Conservation (phyloP, 2,113 vertebrate genomes). For the Odontesthes bonariensis region DNA sequence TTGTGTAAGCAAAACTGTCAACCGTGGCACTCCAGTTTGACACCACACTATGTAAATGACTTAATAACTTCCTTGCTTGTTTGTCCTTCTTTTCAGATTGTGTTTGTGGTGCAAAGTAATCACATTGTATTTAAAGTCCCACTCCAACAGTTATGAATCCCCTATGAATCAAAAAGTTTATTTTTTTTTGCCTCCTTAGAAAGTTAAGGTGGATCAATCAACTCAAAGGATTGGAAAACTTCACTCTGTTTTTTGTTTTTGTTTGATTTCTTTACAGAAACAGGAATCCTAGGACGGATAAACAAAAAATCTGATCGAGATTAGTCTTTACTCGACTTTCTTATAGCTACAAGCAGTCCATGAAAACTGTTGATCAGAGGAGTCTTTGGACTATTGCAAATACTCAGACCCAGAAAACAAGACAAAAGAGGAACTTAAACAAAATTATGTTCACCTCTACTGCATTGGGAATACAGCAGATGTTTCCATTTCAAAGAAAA, state of each 20-base stretch:
- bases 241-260: not conserved
- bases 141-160: too few relatives aligned
- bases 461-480: conserved; percentile 11
- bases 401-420: not conserved
- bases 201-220: too few relatives aligned
- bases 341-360: not conserved
- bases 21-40: too few relatives aligned
- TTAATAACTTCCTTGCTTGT: too few relatives aligned
- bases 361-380: conserved; percentile 4
- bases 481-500: not conserved
- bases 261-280: not conserved
- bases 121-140: too few relatives aligned
- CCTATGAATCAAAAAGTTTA: too few relatives aligned
- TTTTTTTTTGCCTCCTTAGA: too few relatives aligned
- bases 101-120: too few relatives aligned
- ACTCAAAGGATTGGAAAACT: not conserved
- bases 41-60: too few relatives aligned
- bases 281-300: not conserved
- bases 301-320: not conserved
- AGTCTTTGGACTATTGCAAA: not conserved
- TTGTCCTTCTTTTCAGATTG: too few relatives aligned
- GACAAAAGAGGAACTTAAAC: not conserved
- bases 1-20: too few relatives aligned
- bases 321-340: not conserved
- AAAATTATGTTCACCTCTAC: conserved; percentile 9